Base-by-base conservation (phyloP, 1,140 invertebrate genomes). In the Drosophila kohkoa region DNA sequence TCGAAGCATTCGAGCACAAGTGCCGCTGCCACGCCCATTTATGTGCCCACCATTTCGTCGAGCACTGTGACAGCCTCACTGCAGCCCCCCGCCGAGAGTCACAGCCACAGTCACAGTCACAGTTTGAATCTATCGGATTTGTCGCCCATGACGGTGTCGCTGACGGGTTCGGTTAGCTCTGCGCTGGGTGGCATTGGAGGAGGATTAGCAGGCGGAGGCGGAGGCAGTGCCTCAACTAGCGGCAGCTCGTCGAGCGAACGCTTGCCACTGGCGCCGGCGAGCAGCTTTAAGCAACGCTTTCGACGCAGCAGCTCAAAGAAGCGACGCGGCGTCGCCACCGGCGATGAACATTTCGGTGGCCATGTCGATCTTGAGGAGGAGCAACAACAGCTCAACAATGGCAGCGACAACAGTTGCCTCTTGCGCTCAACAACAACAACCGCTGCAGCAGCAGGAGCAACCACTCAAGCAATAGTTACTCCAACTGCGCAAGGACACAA, bases 401-500 rank as follows among this genome's bases (percentile, higher is more conserved):
- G 85, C 48, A 78, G 75, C 51, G 90, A 92, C 48, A 83, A 77
- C 35, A 88, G 86, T 10, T 79, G 48, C 52, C 63, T 90, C 46
- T 20, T 89, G 52, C 25, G 72, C 5, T 38, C 64, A 6, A 13
- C 43, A 28, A 3, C 5, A 65, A 55, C 43, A 45, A n/a, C 60
- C 5, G 43, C 64, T 10, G 20, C 43, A 28, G 3, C 4, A 38
- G 16, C 60, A n/a, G 11, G 64, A 13, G 59, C 32, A 32, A 32
- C 32, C 2, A 32, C 32, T 7, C 5, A 5, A 32, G 32, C 32
- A 5, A 32, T 8, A 8, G 32, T 8, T 5, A 8, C 32, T 7
- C 5, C 32, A 32, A 32, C 20, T 25, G 32, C 6, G 8, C 32
- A 32, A 35, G 41, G 96, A 75, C 96, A 95, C 1, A 96, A 96